These are phyloP conservation scores for Xestia c-nigrum DNA, from an alignment of 2,888 invertebrate genomes.

Conservation along the genomic window DNA sequence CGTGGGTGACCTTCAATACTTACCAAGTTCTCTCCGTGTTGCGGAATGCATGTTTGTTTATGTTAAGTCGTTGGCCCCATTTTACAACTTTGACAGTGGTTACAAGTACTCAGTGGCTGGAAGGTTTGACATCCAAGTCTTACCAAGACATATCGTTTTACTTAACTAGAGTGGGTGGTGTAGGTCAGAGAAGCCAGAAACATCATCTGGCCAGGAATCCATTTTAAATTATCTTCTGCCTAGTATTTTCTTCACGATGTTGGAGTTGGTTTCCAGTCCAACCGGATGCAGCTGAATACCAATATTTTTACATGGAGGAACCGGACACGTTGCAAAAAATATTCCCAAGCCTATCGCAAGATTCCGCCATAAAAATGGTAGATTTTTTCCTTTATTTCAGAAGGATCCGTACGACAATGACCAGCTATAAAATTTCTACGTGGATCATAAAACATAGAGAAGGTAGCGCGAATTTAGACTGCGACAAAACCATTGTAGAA, in stretches of 20 bases:
- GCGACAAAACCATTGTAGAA: neutral
- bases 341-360: neutral
- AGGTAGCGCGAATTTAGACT: constrained; percentile 17
- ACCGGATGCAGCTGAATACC: neutral
- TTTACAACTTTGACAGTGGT: neutral
- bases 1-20: neutral
- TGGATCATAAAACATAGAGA: constrained; percentile 44
- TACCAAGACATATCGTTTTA: neutral
- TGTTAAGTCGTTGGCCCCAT: neutral
- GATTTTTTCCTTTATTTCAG: neutral
- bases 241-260: neutral
- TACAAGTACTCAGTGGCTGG: neutral
- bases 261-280: neutral
- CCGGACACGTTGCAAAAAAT: neutral
- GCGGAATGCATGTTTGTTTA: neutral
- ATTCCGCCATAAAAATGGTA: neutral
- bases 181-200: neutral
- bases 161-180: neutral
- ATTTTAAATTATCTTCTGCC: neutral
- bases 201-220: neutral
- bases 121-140: neutral
- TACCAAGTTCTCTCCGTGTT: neutral
- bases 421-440: constrained; percentile 48
- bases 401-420: constrained; percentile 46
- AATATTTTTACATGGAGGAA: neutral